These are phyloP conservation scores for Pundamilia nyererei DNA, from an alignment of 2,113 vertebrate genomes.

Conservation along the genomic window DNA sequence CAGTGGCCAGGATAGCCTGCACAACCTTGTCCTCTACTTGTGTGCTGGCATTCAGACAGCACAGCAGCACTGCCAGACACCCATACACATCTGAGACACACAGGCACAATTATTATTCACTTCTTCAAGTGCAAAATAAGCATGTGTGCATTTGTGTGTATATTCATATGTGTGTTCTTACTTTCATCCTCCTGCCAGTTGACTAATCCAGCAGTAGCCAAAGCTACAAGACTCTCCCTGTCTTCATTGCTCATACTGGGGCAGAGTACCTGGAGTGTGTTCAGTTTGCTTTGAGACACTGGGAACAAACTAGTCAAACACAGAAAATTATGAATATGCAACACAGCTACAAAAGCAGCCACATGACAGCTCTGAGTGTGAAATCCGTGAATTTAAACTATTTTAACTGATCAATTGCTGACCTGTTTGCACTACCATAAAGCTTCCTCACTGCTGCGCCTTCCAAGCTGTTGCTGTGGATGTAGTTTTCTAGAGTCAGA, in stretches of 20 bases:
- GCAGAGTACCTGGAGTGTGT: slow-evolving; percentile 85
- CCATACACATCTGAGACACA: slow-evolving; percentile 80
- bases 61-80: slow-evolving; percentile 84
- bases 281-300: slow-evolving; percentile 80
- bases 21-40: slow-evolving; percentile 77
- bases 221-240: slow-evolving; percentile 76
- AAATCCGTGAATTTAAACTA: background rate
- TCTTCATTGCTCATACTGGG: slow-evolving; percentile 77
- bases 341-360: background rate
- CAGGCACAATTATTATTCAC: background rate
- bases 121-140: background rate
- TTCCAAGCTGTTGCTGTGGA: slow-evolving; percentile 48
- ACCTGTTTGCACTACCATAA: slow-evolving; percentile 80
- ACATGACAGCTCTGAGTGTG: background rate
- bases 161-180: slow-evolving; percentile 55
- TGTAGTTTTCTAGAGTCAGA: slow-evolving; percentile 80
- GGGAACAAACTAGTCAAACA: slow-evolving; percentile 78
- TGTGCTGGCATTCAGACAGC: slow-evolving; percentile 75
- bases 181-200: slow-evolving; percentile 73
- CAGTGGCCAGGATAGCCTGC: slow-evolving; percentile 76
- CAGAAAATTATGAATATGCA: background rate
- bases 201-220: slow-evolving; percentile 82
- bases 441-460: slow-evolving; percentile 69
- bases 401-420: background rate
- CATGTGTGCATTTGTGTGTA: background rate